These are phyloP conservation scores for Margarornis squamiger DNA, from an alignment of 2,797 vertebrate species.

Conservation along the genomic window DNA sequence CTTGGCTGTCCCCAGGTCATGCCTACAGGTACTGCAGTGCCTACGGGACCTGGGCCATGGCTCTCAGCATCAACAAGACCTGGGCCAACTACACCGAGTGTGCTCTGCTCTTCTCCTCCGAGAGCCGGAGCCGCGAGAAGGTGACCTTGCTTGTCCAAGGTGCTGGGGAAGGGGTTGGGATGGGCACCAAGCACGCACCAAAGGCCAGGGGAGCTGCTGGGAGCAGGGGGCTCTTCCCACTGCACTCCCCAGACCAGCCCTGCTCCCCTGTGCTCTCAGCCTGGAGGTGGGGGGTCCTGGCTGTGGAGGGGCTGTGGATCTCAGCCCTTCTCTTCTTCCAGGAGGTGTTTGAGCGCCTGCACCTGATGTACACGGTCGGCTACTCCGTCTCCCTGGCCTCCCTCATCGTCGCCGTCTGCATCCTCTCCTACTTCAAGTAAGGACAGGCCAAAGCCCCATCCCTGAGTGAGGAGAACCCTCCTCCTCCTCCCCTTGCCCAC, in stretches of 20 bases:
- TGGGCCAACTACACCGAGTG: conserved; percentile 94
- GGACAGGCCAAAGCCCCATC: background rate
- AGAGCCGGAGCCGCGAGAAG: conserved; percentile 81
- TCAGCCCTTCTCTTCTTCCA: conserved; percentile 60
- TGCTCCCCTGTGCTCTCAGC: background rate
- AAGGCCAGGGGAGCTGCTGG: background rate
- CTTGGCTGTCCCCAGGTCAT: conserved; percentile 68
- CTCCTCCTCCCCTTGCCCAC: accelerated
- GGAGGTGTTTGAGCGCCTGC: conserved; percentile 88
- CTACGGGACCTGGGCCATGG: conserved; percentile 84
- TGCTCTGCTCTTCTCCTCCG: conserved; percentile 80
- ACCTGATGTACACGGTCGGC: conserved; percentile 89
- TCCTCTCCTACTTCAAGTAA: conserved; percentile 93
- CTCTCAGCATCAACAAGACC: conserved; percentile 84
- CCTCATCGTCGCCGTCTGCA: conserved; percentile 84
- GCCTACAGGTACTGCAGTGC: conserved; percentile 86
- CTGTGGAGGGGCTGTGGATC: background rate
- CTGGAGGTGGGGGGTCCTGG: background rate
- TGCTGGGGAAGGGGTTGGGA: background rate
- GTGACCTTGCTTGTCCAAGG: conserved; percentile 45
- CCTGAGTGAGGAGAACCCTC: accelerated
- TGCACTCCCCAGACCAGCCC: background rate
- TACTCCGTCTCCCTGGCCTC: conserved; percentile 89
- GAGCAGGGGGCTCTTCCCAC: background rate
- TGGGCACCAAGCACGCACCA: background rate